A percentile compares a stretch with the other conserved stretches of the same genome.
These are phyloP conservation scores for Eilema caniola DNA, from an alignment of 2,888 invertebrate species.

Conservation along the genomic window DNA sequence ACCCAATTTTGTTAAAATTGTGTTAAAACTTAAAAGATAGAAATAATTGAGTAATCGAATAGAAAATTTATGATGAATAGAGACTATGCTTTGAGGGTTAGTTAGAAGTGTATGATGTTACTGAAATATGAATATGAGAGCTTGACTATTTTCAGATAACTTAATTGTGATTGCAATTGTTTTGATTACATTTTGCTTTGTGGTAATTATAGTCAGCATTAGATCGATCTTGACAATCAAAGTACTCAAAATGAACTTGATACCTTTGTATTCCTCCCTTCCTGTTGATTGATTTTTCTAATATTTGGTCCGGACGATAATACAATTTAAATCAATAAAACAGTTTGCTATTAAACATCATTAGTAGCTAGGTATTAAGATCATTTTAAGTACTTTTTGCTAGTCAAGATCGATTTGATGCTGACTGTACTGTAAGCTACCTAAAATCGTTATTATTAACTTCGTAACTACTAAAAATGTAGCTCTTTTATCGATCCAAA, in stretches of 20 bases:
- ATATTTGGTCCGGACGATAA: no score
- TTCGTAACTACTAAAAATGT: neutral
- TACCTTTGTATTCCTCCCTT: no score
- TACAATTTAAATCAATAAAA: no score
- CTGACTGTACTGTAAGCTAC: no score
- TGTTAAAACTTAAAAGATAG: slow-evolving; percentile 25
- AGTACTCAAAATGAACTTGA: no score
- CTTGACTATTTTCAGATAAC: neutral
- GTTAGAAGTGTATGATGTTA: slow-evolving; percentile 13
- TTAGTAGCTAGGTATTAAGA: no score
- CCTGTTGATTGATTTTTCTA: no score
- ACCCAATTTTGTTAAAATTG: slow-evolving; percentile 30
- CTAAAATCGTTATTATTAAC: neutral
- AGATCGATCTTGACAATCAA: no score
- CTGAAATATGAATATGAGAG: neutral
- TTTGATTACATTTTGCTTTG: neutral
- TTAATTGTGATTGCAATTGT: neutral
- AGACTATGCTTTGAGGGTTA: slow-evolving; percentile 11
- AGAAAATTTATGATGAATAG: slow-evolving; percentile 2
- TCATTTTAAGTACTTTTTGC: no score
- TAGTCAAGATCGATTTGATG: no score
- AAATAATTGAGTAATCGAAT: slow-evolving; percentile 17
- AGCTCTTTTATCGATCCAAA: neutral
- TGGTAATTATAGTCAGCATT: no score
- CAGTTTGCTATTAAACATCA: no score